A percentile compares a stretch with the other conserved stretches of the same genome.
Conservation (phyloP, 2,888 invertebrate species). For the Clostera curtula region DNA sequence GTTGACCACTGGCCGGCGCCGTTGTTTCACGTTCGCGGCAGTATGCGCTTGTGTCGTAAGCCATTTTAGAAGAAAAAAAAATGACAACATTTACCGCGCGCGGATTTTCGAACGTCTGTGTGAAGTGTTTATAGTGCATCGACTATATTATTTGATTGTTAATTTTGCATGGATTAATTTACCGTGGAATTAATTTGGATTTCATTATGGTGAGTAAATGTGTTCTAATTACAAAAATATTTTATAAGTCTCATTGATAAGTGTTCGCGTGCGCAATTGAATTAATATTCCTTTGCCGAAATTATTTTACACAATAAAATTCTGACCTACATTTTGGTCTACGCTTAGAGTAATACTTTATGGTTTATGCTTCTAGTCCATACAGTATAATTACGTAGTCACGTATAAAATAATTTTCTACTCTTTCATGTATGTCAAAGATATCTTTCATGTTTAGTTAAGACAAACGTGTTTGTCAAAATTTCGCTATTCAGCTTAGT, state of each 20-base stretch:
- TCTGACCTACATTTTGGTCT: too few species aligned
- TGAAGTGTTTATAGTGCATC: slow-evolving; percentile 19
- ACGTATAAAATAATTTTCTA: too few species aligned
- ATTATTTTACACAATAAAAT: too few species aligned
- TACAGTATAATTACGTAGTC: too few species aligned
- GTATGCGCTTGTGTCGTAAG: slow-evolving; percentile 9
- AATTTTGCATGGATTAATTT: slow-evolving; percentile 1
- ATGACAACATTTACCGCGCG: slow-evolving; percentile 19
- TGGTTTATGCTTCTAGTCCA: too few species aligned
- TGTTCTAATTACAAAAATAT: background rate
- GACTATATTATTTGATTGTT: slow-evolving; percentile 9
- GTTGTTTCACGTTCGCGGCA: slow-evolving; percentile 38
- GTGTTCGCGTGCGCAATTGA: background rate
- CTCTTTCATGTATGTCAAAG: too few species aligned
- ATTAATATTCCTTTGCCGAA: too few species aligned
- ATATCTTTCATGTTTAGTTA: too few species aligned
- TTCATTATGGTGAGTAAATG: slow-evolving; percentile 22
- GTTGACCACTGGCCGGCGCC: slow-evolving; percentile 69
- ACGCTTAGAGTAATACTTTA: too few species aligned
- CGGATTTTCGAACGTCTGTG: slow-evolving; percentile 17
- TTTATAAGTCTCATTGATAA: background rate
- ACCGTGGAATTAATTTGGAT: slow-evolving; percentile 12
- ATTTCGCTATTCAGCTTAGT: too few species aligned
- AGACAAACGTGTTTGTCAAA: too few species aligned
- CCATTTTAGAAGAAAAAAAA: slow-evolving; percentile 12